Percentiles rank a stretch among this genome's conserved stretches.
Evolutionary conservation across 1,140 invertebrate genomes (phyloP).

Genomic region (Babylonia areolata): DNA sequence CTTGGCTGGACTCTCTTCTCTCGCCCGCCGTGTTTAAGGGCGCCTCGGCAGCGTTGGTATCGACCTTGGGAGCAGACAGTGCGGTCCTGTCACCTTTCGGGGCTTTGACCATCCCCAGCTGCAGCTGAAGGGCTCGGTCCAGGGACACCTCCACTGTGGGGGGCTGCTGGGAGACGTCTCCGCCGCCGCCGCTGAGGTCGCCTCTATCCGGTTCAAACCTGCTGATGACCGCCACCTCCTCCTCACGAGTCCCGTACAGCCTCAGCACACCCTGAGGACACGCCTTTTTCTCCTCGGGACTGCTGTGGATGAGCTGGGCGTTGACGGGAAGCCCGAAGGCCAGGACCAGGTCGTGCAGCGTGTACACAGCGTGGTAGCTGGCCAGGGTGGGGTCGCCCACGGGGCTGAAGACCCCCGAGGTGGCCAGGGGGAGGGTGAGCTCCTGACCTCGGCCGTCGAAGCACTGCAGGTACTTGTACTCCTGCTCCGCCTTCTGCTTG

Average conservation of each 20-base stretch:
- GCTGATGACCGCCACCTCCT: conserved; percentile 57
- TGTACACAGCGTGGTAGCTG: conserved; percentile 70
- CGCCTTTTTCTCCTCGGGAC: conserved; percentile 33
- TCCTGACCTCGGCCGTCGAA: conserved; percentile 60
- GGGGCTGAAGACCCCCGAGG: conserved; percentile 71
- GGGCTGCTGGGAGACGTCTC: background rate
- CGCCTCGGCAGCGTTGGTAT: background rate
- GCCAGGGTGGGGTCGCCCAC: conserved; percentile 61
- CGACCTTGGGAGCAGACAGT: background rate
- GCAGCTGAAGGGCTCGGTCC: conserved; percentile 55
- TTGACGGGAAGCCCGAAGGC: conserved; percentile 69
- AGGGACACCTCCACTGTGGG: conserved; percentile 59
- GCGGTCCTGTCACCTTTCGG: background rate
- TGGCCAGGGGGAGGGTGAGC: conserved; percentile 69
- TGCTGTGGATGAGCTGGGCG: conserved; percentile 64
- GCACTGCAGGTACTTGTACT: conserved; percentile 70
- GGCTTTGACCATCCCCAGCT: conserved; percentile 51
- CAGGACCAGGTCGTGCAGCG: conserved; percentile 67
- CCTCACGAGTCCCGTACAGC: conserved; percentile 59
- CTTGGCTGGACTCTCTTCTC: background rate
- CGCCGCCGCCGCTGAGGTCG: conserved; percentile 40
- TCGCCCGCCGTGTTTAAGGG: background rate
- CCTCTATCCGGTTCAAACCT: conserved; percentile 16
- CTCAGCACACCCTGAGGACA: conserved; percentile 57
- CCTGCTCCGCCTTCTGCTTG: conserved; percentile 61